These are phyloP conservation scores for Pygmarrhopalites habei DNA, from an alignment of 1,140 invertebrate genomes.

Conservation along the genomic window DNA sequence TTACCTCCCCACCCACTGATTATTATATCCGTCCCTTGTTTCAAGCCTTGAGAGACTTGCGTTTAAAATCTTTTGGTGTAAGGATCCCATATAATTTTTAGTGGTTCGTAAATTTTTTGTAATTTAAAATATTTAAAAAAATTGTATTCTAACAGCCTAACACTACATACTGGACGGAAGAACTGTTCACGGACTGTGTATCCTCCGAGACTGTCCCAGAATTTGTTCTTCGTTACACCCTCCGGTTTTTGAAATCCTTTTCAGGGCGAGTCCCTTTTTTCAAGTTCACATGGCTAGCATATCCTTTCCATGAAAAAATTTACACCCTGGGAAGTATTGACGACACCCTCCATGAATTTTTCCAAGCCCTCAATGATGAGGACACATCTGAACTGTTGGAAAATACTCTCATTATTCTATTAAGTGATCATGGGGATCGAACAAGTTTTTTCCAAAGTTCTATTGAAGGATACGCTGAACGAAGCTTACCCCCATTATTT, in stretches of 20 bases:
- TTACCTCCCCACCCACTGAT: constrained; percentile 45
- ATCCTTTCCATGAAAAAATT: constrained; percentile 12
- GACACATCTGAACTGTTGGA: not conserved
- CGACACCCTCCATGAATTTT: constrained; percentile 7
- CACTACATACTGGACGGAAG: not conserved
- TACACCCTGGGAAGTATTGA: constrained; percentile 10
- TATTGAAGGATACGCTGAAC: constrained; percentile 14
- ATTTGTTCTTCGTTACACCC: constrained; percentile 12
- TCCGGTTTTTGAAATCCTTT: constrained; percentile 2
- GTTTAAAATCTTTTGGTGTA: constrained; percentile 10
- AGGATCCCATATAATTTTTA: too few species aligned
- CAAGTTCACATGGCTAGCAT: constrained; percentile 3
- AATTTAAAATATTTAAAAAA: not conserved
- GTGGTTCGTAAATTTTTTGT: not conserved
- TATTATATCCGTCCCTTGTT: constrained; percentile 51
- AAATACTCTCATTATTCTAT: constrained; percentile 12
- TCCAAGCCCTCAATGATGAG: not conserved
- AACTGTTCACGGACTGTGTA: not conserved
- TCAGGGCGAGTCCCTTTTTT: constrained; percentile 1
- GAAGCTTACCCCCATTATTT: constrained; percentile 16
- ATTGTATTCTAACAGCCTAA: not conserved
- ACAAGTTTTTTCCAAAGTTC: not conserved
- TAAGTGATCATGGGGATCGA: constrained; percentile 20
- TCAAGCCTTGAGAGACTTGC: constrained; percentile 26
- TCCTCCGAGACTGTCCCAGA: constrained; percentile 11